Conservation (phyloP, 2,113 vertebrate species). For the Genyomyrus donnyi region DNA sequence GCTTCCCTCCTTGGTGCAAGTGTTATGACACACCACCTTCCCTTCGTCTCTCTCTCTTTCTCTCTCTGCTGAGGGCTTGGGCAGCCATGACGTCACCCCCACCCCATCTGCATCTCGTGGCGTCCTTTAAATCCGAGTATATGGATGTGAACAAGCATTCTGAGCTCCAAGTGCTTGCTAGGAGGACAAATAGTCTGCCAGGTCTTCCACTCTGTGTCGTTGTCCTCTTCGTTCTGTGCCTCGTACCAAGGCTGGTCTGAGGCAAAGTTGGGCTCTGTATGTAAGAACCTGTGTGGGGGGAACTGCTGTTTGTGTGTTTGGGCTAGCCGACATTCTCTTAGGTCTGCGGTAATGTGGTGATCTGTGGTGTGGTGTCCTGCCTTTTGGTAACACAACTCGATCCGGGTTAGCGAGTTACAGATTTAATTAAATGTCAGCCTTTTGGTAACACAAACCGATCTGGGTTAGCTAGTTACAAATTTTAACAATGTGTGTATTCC, state of each 20-base stretch:
- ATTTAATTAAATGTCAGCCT: not conserved
- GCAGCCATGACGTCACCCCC: constrained; percentile 30
- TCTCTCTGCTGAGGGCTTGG: constrained; percentile 1
- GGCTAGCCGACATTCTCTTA: not conserved
- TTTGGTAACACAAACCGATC: not conserved
- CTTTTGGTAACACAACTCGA: not conserved
- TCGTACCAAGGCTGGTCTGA: not conserved
- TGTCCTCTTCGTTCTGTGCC: not conserved
- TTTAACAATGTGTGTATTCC: not conserved
- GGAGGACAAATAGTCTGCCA: not conserved
- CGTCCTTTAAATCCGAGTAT: not conserved
- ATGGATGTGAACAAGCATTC: not conserved
- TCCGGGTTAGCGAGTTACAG: not conserved
- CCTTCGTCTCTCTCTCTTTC: not conserved
- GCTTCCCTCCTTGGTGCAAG: constrained; percentile 10
- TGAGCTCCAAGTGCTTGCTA: not conserved
- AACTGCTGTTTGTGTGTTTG: not conserved
- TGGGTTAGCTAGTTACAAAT: not conserved
- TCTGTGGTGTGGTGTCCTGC: not conserved
- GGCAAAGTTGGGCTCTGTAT: not conserved
- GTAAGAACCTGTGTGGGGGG: not conserved
- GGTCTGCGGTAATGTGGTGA: not conserved
- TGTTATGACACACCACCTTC: constrained; percentile 21
- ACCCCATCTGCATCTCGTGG: not conserved
- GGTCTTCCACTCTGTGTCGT: not conserved